Evolutionary conservation across 2,888 invertebrate genomes (phyloP).

Genomic region (Nemotelus pantherinus): DNA sequence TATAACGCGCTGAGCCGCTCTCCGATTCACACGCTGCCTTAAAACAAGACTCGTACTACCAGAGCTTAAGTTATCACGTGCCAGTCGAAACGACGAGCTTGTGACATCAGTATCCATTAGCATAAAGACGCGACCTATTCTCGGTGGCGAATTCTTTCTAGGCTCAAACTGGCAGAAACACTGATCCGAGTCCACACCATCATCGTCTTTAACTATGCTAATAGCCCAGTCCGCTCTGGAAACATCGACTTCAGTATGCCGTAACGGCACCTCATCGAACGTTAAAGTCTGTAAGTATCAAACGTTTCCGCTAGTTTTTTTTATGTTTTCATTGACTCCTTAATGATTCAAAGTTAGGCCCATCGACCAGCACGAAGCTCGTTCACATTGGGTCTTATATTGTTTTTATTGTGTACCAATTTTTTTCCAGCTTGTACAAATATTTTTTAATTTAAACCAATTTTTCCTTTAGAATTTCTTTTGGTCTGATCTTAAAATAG

Average conservation of each 20-base stretch:
- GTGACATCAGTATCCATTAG: slow-evolving; percentile 89
- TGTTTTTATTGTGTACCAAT: no score
- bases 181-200: slow-evolving; percentile 4
- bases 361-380: no score
- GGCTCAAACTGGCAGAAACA: slow-evolving; percentile 1
- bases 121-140: slow-evolving; percentile 70
- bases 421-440: no score
- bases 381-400: no score
- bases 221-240: slow-evolving; percentile 7
- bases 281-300: slow-evolving; percentile 17
- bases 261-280: slow-evolving; percentile 17
- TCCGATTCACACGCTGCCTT: slow-evolving; percentile 71
- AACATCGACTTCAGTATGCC: slow-evolving; percentile 10
- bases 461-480: no score
- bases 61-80: slow-evolving; percentile 80
- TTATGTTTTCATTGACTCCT: no score
- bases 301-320: neutral
- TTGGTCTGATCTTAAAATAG: no score
- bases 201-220: slow-evolving; percentile 35
- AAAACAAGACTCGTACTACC: slow-evolving; percentile 83
- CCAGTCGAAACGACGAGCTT: slow-evolving; percentile 81
- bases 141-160: slow-evolving; percentile 37
- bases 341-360: no score
- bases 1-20: slow-evolving; percentile 72
- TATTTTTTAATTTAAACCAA: no score